A percentile compares a stretch with the other conserved stretches of the same genome.
Conservation (phyloP, 2,113 vertebrate species). For the Galeopterus variegatus region DNA sequence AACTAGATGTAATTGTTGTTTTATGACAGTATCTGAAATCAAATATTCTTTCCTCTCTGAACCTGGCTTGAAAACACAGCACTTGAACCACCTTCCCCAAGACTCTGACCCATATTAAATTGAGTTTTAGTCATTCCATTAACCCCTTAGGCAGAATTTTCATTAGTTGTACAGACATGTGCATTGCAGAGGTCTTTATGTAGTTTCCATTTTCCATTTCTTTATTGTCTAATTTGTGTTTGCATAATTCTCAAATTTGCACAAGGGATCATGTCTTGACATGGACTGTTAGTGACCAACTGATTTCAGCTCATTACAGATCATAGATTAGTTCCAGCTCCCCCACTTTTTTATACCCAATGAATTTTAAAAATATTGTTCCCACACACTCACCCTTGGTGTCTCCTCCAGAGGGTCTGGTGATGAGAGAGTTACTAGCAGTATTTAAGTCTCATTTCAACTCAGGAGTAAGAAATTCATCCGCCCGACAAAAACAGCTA, state of each 20-base stretch:
- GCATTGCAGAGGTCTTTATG: conserved; percentile 2
- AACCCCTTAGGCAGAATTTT: conserved; percentile 59
- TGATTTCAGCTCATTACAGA: neutral
- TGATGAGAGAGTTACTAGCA: conserved; percentile 6
- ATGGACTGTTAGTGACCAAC: neutral
- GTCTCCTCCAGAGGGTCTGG: conserved; percentile 67
- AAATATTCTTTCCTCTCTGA: conserved; percentile 7
- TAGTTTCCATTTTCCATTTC: conserved; percentile 22
- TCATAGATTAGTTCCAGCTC: neutral
- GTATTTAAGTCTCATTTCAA: conserved; percentile 64
- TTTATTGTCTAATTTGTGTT: conserved; percentile 30
- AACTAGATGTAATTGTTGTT: neutral
- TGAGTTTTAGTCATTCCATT: conserved; percentile 24
- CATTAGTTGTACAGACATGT: conserved; percentile 50
- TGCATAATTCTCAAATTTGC: conserved; percentile 36
- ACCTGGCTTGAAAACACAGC: conserved; percentile 1
- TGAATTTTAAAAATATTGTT: conserved; percentile 42
- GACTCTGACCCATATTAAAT: conserved; percentile 47
- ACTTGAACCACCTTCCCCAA: neutral
- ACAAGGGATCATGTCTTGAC: neutral
- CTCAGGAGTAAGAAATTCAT: conserved; percentile 54
- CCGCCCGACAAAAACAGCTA: conserved; percentile 62
- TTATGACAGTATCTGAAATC: neutral
- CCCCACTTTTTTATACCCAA: neutral
- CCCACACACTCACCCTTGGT: conserved; percentile 69